These are phyloP conservation scores for Hepsetus odoe DNA, from an alignment of 2,113 vertebrate genomes.

Conservation along the genomic window DNA sequence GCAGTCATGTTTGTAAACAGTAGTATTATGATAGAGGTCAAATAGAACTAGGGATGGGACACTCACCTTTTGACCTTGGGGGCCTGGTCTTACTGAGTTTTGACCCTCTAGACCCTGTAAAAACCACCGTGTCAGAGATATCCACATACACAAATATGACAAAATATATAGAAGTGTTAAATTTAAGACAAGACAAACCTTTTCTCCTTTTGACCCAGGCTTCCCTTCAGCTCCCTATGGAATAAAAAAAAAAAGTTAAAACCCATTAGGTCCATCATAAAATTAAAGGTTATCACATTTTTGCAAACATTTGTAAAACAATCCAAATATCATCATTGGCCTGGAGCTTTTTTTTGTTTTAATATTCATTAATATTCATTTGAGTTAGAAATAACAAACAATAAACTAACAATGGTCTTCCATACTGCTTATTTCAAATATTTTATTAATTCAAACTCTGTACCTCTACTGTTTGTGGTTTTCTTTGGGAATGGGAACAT, in stretches of 20 bases:
- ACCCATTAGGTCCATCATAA: background rate
- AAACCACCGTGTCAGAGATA: background rate
- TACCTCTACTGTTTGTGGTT: no score
- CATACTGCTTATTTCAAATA: no score
- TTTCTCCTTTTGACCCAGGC: conserved; percentile 65
- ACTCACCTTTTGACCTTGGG: conserved; percentile 66
- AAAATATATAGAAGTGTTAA: background rate
- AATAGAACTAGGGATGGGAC: background rate
- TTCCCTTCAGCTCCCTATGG: conserved; percentile 62
- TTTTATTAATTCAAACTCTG: no score
- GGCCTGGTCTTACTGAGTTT: conserved; percentile 65
- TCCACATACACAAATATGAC: background rate
- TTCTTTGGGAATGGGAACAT: no score
- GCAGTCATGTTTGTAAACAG: background rate
- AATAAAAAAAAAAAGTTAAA: background rate
- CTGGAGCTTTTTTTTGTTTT: no score
- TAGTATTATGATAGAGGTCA: background rate
- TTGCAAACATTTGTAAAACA: background rate
- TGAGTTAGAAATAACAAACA: no score
- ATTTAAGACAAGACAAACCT: conserved; percentile 61
- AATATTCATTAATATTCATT: no score
- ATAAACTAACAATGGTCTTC: no score
- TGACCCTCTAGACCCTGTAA: conserved; percentile 71
- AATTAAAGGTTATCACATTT: background rate
- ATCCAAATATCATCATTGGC: background rate